These are phyloP conservation scores for Accipiter cooperii DNA, from an alignment of 2,113 vertebrate species.

Conservation along the genomic window DNA sequence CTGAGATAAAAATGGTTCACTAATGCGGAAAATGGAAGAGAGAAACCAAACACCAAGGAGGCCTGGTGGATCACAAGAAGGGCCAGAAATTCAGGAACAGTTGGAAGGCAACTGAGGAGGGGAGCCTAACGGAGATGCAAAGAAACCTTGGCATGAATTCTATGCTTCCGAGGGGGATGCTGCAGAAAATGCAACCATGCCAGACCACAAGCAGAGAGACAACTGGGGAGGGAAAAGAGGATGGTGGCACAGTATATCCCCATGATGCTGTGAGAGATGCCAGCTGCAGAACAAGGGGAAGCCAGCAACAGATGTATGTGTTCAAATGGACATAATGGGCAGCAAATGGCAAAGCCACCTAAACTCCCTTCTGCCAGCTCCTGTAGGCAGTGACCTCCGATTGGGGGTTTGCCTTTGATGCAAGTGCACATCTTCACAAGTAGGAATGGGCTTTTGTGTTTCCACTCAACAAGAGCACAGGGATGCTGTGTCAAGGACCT, in stretches of 20 bases:
- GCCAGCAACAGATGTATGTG: constrained; percentile 31
- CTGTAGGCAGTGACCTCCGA: neutral
- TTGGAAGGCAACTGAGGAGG: neutral
- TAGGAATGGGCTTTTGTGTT: neutral
- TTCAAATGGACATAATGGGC: neutral
- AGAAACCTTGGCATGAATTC: neutral
- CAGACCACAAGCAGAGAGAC: constrained; percentile 15
- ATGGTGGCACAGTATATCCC: neutral
- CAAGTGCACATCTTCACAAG: neutral
- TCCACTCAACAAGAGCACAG: neutral
- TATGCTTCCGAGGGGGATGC: neutral
- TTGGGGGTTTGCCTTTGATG: neutral
- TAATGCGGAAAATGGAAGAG: neutral
- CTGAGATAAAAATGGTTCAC: neutral
- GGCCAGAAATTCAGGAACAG: neutral
- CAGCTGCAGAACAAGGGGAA: constrained; percentile 31
- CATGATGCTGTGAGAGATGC: neutral
- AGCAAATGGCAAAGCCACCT: constrained; percentile 21
- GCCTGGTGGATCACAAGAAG: neutral
- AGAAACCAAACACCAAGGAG: neutral
- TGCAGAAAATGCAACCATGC: neutral
- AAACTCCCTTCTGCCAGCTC: neutral
- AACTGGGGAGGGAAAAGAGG: neutral
- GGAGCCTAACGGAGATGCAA: neutral
- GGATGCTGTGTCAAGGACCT: neutral